Evolutionary conservation across 2,113 vertebrate genomes (phyloP), one percentile per base, ranked within the genome.

Genomic region (Anarhynchus alexandrinus): DNA sequence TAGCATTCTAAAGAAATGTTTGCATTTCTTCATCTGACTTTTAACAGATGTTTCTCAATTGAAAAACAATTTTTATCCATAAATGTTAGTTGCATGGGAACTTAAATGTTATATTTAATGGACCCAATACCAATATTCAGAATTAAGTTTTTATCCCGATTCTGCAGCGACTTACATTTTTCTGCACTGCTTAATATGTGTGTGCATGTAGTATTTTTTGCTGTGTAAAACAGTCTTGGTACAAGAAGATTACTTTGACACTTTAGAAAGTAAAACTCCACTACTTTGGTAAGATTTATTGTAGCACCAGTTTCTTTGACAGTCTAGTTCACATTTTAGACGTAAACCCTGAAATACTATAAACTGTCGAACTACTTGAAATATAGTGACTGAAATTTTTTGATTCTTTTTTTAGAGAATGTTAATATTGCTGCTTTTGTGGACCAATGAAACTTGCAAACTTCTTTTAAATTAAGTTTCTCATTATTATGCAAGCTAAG

Each of bases 251-350:
- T 91, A 81, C 20, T 84, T 59, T 83, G 42, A 58, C 9, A 10
- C n/a, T 86, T 67, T 14, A 90, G 77, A 88, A 89, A 90, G 82
- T 67, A 78, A 65, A 94, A 43, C 32, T 93, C n/a, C 62, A 13
- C 30, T 92, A 49, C 57, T 96, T 86, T 40, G 65, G 80, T 89
- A 94, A 95, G 94, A 92, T 86, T 74, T 87, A 84, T 86, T 93
- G 43, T 67, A 86, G 29, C 29, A 51, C 36, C 26, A 40, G 42
- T 82, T 79, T 87, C 70, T 67, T 86, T 96, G 91, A 96, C 62
- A 88, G 62, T 51, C 49, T 67, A 86, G 80, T 93, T 97, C 85
- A 94, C 54, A 29, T 93, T 86, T 86, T 69, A 83, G 62, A 38
- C 14, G 71, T 42, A 83, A 51, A 82, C 59, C 62, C 70, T 22